Conservation (phyloP, 2,113 vertebrate species). For the Grammomys surdaster region DNA sequence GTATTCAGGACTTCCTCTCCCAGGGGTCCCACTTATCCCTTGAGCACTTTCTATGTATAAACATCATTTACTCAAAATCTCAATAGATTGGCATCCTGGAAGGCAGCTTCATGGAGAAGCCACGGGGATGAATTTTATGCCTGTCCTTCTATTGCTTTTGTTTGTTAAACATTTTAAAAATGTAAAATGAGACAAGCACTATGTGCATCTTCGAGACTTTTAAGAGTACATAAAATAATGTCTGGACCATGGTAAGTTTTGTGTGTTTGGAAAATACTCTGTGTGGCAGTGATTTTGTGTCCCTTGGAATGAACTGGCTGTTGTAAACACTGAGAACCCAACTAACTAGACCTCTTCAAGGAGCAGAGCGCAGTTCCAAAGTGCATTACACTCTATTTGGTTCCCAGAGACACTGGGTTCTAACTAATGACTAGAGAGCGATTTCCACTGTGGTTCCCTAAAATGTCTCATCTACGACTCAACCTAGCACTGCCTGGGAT, state of each 20-base stretch:
- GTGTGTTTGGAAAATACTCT: not conserved
- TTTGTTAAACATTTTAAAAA: not conserved
- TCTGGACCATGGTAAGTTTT: not conserved
- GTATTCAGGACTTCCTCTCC: not conserved
- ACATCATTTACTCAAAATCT: not conserved
- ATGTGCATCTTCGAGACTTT: not conserved
- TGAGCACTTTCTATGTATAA: not conserved
- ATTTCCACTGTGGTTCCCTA: not conserved
- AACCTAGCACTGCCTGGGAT: not conserved
- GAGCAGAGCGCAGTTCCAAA: not conserved
- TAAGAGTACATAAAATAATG: not conserved
- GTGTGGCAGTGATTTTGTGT: not conserved
- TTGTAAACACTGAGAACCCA: not conserved
- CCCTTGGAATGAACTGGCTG: not conserved
- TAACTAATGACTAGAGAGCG: not conserved
- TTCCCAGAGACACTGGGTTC: not conserved
- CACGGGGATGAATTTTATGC: not conserved
- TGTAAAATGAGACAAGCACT: not conserved
- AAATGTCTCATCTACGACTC: not conserved
- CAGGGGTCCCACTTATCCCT: not conserved
- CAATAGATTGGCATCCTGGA: not conserved
- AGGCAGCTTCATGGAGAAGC: not conserved
- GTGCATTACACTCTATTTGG: not conserved
- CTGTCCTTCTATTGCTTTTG: not conserved
- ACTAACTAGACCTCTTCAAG: not conserved